These are phyloP conservation scores for Schizopygopsis pylzovi DNA, from an alignment of 2,797 vertebrate genomes.

Conservation along the genomic window DNA sequence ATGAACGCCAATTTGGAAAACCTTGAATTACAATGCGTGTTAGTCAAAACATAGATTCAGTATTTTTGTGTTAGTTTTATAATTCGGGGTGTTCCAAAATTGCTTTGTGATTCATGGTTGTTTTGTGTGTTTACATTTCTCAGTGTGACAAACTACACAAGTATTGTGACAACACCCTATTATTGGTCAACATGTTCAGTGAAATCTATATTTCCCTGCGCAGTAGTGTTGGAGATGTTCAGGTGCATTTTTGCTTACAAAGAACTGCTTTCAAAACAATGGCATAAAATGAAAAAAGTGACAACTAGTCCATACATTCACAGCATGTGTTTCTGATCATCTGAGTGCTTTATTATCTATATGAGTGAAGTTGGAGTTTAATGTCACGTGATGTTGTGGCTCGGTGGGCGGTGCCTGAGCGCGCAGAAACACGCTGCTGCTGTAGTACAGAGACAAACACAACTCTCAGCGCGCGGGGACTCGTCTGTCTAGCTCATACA, in stretches of 20 bases:
- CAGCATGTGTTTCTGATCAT: background rate
- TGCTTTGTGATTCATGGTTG: background rate
- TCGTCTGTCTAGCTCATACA: background rate
- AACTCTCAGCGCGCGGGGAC: background rate
- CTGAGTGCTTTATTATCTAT: background rate
- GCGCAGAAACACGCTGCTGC: constrained; percentile 31
- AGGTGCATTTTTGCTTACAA: background rate
- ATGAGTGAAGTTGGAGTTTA: constrained; percentile 10
- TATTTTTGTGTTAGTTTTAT: background rate
- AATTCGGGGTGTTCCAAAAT: background rate
- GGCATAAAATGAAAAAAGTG: background rate
- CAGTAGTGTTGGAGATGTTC: background rate
- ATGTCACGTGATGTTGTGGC: constrained; percentile 38
- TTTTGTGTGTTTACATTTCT: background rate
- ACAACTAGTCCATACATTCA: background rate
- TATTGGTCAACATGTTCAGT: background rate
- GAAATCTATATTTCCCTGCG: background rate
- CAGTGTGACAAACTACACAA: too few relatives aligned
- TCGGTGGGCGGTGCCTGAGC: constrained; percentile 36
- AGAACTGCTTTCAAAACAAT: background rate
- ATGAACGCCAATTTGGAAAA: background rate
- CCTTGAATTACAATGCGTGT: background rate
- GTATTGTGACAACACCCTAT: background rate
- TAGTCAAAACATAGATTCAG: background rate
- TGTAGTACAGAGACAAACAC: constrained; percentile 21